These are phyloP conservation scores for Polyodon spathula DNA, from an alignment of 2,113 vertebrate species.

Conservation along the genomic window DNA sequence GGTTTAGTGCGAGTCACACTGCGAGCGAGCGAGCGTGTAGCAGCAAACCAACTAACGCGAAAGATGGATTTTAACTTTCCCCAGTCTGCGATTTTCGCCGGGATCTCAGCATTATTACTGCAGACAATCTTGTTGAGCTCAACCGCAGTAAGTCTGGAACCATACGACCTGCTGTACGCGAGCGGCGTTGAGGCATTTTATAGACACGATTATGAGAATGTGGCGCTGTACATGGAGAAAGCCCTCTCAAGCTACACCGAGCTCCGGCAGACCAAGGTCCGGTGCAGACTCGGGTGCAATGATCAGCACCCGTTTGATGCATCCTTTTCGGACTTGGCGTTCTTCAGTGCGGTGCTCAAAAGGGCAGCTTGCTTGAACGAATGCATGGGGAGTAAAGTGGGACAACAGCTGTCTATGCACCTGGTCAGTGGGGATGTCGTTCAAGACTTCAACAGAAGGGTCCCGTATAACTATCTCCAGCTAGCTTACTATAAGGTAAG, in stretches of 20 bases:
- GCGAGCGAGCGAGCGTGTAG: not conserved
- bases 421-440: conserved; percentile 73
- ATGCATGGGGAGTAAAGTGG: conserved; percentile 59
- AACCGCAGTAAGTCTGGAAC: conserved; percentile 42
- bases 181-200: conserved; percentile 69
- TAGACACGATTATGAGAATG: conserved; percentile 54
- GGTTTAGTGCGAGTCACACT: not conserved
- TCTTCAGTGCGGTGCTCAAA: conserved; percentile 62
- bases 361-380: conserved; percentile 65
- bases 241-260: conserved; percentile 66
- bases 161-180: conserved; percentile 73
- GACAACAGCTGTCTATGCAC: conserved; percentile 55
- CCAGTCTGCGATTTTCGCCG: conserved; percentile 10
- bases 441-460: conserved; percentile 81
- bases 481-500: conserved; percentile 85
- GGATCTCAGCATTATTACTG: conserved; percentile 20
- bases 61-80: conserved; percentile 45
- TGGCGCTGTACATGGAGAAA: conserved; percentile 67
- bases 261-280: conserved; percentile 52
- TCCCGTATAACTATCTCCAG: conserved; percentile 93
- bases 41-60: not conserved
- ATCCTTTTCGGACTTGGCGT: conserved; percentile 46
- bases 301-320: conserved; percentile 51
- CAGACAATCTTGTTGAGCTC: conserved; percentile 17
- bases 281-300: conserved; percentile 67